phyloP scores from a whole-genome alignment of 2,797 vertebrate species.

The Anabas testudineus region DNA sequence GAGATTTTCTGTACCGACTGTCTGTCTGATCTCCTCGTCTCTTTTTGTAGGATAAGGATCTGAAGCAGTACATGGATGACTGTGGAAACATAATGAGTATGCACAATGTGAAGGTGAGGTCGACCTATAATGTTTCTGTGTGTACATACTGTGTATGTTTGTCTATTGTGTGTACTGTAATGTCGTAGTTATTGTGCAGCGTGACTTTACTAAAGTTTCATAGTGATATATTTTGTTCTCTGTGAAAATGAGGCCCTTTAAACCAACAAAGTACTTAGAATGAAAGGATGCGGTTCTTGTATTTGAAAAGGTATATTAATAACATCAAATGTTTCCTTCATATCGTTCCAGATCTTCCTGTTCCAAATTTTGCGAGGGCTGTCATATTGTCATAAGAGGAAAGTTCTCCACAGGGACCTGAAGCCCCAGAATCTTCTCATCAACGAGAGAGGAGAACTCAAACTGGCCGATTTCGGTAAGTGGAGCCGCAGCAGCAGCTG shows the following conservation, averaged over 20 bases:
- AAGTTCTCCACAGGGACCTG: conserved; percentile 86
- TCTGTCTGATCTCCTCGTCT: conserved; percentile 19
- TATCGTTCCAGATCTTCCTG: conserved; percentile 81
- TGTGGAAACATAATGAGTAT: conserved; percentile 99
- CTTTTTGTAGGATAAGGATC: conserved; percentile 92
- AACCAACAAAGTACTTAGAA: neutral
- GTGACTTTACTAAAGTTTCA: too few relatives aligned
- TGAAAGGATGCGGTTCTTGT: neutral
- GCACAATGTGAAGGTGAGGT: conserved; percentile 97
- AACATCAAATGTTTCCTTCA: neutral
- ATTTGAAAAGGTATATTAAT: neutral
- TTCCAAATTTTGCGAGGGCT: conserved; percentile 86
- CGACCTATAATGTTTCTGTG: neutral
- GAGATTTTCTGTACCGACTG: neutral
- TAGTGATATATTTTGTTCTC: too few relatives aligned
- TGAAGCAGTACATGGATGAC: conserved; percentile 99
- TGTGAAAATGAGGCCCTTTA: neutral
- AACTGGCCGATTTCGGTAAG: conserved; percentile 87
- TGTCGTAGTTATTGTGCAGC: too few relatives aligned
- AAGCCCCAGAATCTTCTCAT: conserved; percentile 89
- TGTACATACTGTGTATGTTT: neutral
- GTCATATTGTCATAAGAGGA: conserved; percentile 85
- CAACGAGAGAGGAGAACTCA: conserved; percentile 86
- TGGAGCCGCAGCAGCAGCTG: neutral
- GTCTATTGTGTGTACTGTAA: neutral